Evolutionary conservation across 2,797 vertebrate species (phyloP).

Genomic region (Catharus ustulatus): DNA sequence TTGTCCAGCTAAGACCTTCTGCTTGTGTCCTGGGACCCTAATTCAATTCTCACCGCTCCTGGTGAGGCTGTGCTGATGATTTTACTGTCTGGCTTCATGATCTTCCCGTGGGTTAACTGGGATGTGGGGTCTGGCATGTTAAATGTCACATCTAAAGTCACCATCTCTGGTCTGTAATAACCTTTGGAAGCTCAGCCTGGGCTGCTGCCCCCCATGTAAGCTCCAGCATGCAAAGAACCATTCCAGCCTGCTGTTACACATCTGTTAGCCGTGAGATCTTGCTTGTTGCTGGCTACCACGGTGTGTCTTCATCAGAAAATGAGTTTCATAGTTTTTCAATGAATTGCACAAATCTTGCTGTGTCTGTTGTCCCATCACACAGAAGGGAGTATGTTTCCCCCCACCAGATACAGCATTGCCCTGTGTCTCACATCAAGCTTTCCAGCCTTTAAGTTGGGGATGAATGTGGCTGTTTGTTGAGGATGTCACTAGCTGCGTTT

Average conservation of each 20-base stretch:
- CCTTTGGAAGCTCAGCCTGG: neutral
- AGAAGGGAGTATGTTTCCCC: neutral
- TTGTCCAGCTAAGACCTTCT: neutral
- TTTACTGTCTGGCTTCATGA: neutral
- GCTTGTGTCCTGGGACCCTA: neutral
- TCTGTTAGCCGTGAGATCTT: neutral
- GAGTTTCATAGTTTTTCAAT: neutral
- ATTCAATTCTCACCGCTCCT: accelerated
- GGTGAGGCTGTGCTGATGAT: neutral
- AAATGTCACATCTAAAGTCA: accelerated
- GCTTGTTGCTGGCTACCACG: neutral
- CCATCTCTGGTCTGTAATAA: accelerated
- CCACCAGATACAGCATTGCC: neutral
- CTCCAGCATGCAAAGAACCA: neutral
- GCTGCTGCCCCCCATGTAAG: neutral
- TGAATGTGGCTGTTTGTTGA: neutral
- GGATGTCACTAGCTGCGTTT: neutral
- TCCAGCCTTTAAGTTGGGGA: neutral
- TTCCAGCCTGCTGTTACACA: neutral
- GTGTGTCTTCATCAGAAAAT: neutral
- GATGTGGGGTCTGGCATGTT: accelerated
- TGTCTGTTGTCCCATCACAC: accelerated
- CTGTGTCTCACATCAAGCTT: neutral
- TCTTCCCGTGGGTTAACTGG: neutral
- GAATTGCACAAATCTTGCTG: neutral